Base-by-base conservation (phyloP, 2,888 invertebrate genomes). In the Salticus scenicus region DNA sequence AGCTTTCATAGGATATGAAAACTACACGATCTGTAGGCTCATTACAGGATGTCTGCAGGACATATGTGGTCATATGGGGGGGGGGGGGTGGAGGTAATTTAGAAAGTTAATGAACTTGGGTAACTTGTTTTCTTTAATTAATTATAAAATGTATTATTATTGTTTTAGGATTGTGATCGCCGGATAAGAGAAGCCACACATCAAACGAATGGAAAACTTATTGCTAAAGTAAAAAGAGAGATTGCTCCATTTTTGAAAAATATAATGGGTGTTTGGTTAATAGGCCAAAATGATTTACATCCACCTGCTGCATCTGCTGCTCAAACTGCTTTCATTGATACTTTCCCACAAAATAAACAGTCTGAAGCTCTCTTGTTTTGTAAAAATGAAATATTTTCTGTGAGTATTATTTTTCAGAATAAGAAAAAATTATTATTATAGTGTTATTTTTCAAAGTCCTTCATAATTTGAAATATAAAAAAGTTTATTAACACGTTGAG, bases 241-340 rank as follows among this genome's bases (percentile, higher is more conserved):
- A 92, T 96, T 87, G 97, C 97, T 0, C 95, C 96, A 0, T 94
- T 94, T 90, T 92, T 98, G 75, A 95, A 95, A 89, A 94, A 94
- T 90, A 90, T 98, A 86, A 94, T 92, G 90, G 96, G 96, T 0
- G 93, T 94, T 2, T 98, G 98, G 98, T 94, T 97, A 90, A 93
- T 94, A 66, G 95, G 96, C 74, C 95, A 95, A 90, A 94, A 95
- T 92, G 98, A 98, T 91, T 94, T 94, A 14, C 96, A 96, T 92
- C 94, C 95, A 51, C 96, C 97, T 12, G 96, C 96, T 24, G 94
- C 96, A 7, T 93, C 94, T 88, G 93, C 94, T 83, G 96, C 96
- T 0, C 92, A 91, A 42, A 91, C 92, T 88, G 93, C 95, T 4
- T 95, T 96, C 88, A 87, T 90, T 28, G 93, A 93, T 84, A 95